Evolutionary conservation across 2,888 invertebrate species (phyloP), one percentile per base, ranked within the genome.

Genomic region (Gandaritis pyraliata): DNA sequence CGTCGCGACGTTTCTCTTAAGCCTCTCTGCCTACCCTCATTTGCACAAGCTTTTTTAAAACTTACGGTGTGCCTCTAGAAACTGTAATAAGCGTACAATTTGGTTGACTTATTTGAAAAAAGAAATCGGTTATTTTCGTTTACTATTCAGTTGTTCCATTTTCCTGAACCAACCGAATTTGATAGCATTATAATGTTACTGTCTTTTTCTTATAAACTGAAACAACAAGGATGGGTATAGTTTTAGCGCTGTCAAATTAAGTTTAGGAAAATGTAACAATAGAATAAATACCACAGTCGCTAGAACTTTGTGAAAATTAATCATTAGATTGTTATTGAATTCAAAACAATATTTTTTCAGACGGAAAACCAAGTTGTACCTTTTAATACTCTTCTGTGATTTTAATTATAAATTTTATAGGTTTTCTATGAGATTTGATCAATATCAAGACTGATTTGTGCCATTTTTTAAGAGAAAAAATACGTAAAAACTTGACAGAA

Each of bases 1-100:
- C 87, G 12, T 75, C 87, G 15, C 77, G 88, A 62, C 85, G 87
- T 60, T 88, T 85, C 77, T 86, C 80, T 74, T 83, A 85, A 81
- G 39, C 61, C 51, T 39, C 38, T 58, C 64, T 16, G 45, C 48
- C 66, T 60, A 49, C 58, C 68, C 60, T 52, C 57, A 55, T 57
- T 69, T 70, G 77, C 77, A 78, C 81, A 80, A 75, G 77, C 77
- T 80, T 74, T 75, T 75, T 75, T 71, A 63, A 68, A 65, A 68
- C 60, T 69, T 72, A 71, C 67, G 64, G 72, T 77, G 78, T 78
- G 72, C 75, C 69, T 76, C 63, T 61, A 39, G 10, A 15, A 69
- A 69, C 78, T 82, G 78, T 82, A 77, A 79, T 77, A 30, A 5
- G 36, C 23, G 52, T 64, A 57, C 49, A 56, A 64, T 65, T 68